Base-by-base conservation (phyloP, 2,888 invertebrate genomes). In the Laothoe populi region DNA sequence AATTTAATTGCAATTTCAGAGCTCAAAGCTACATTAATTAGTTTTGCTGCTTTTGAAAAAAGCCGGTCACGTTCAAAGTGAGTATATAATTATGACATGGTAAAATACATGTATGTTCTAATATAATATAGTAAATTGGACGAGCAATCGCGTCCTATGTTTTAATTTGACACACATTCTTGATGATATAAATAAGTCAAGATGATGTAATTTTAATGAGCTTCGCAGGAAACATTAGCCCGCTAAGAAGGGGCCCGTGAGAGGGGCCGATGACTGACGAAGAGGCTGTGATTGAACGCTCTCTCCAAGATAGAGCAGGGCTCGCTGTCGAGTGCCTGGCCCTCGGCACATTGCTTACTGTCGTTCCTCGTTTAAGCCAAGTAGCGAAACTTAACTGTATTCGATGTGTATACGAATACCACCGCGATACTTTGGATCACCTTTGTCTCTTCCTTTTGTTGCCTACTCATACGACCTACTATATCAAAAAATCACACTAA, bases 301-400 rank as follows among this genome's bases (percentile, higher is more conserved):
- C 72, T 67, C 69, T 70, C 68, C 57, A 70, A 76, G 82, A 81
- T 82, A 82, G 76, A 74, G 77, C 82, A 83, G 76, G 77, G 73
- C 71, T 68, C 67, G 59, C 66, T 44, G n/a, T 71, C 63, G 65
- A 71, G 63, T 40, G 63, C 66, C 66, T 7, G 19, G 69, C 69
- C 67, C 73, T 72, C 67, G 68, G 68, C 67, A 66, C 68, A 64
- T 57, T 64, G 70, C 68, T 67, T 70, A 70, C 70, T 65, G 66
- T 66, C 68, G 72, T 64, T 63, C 69, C 65, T 64, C 70, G 66
- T 66, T 69, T 71, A 66, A 70, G 66, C 63, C 66, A 70, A 66
- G 66, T 64, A 70, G 70, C 72, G 71, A 53, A 49, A 53, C 70
- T 67, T 69, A 63, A 42, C 42, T 42, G 16, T 49, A 49, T 53